A percentile compares a stretch with the other conserved stretches of the same genome.
These are phyloP conservation scores for Pseudotriccus pelzelni DNA, from an alignment of 2,797 vertebrate genomes.

Conservation along the genomic window DNA sequence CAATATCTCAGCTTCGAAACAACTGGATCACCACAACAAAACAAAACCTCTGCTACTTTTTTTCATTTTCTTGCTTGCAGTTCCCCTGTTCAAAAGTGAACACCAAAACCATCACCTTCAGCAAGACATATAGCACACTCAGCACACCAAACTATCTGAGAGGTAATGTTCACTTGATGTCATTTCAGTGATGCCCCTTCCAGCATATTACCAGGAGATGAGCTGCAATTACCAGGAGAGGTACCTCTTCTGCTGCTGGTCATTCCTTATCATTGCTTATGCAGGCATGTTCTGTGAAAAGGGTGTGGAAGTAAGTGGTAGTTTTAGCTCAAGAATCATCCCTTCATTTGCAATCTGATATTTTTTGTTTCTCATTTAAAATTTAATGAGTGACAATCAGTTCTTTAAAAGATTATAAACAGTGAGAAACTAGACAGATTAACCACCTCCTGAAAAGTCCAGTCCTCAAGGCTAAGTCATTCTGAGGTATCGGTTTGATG, in stretches of 20 bases:
- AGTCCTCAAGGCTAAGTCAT: not conserved
- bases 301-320: rapidly evolving
- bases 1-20: not conserved
- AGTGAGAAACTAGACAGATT: not conserved
- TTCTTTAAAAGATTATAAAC: not conserved
- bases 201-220: not conserved
- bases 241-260: not conserved
- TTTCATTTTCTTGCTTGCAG: not conserved
- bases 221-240: not conserved
- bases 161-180: no score
- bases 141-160: not conserved
- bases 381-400: not conserved
- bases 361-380: not conserved
- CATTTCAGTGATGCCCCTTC: not conserved
- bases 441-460: not conserved
- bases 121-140: not conserved
- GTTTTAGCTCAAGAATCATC: not conserved
- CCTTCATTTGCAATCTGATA: not conserved
- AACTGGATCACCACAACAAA: not conserved
- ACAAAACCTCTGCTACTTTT: not conserved
- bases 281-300: not conserved
- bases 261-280: not conserved
- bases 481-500: not conserved
- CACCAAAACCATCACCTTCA: not conserved
- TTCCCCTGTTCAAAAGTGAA: not conserved